These are phyloP conservation scores for Callospermophilus lateralis DNA, from an alignment of 2,113 vertebrate species.

Conservation along the genomic window DNA sequence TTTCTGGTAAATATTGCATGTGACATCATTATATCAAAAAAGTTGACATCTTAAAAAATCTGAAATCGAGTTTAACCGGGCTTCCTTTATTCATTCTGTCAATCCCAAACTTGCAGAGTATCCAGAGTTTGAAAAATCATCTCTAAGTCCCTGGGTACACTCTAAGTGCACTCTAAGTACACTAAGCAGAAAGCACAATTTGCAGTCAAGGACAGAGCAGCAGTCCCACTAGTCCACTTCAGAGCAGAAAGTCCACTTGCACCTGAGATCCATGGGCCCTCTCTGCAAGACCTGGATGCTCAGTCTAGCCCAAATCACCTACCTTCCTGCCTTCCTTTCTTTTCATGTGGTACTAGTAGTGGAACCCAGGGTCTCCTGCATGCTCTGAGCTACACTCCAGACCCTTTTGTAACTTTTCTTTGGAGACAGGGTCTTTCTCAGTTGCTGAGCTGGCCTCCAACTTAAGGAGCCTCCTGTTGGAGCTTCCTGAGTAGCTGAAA, in stretches of 20 bases:
- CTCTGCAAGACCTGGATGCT: neutral
- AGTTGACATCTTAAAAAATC: neutral
- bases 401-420: too few species aligned
- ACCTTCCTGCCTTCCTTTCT: too few species aligned
- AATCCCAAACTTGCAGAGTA: neutral
- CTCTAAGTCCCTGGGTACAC: neutral
- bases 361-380: too few species aligned
- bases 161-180: too few species aligned
- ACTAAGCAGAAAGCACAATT: neutral
- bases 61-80: neutral
- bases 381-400: too few species aligned
- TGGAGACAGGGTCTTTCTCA: too few species aligned
- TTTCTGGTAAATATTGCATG: neutral
- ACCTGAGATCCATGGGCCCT: neutral
- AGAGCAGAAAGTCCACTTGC: neutral
- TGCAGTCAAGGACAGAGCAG: neutral
- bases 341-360: too few species aligned
- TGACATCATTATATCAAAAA: neutral
- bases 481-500: too few species aligned
- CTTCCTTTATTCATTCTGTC: neutral
- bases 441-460: too few species aligned
- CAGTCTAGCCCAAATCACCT: fast-evolving
- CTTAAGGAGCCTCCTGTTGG: too few species aligned
- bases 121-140: neutral
- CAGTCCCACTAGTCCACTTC: fast-evolving